Percentiles rank a stretch among this genome's conserved stretches.
Evolutionary conservation across 2,113 vertebrate genomes (phyloP).

Genomic region (Synchiropus splendidus): DNA sequence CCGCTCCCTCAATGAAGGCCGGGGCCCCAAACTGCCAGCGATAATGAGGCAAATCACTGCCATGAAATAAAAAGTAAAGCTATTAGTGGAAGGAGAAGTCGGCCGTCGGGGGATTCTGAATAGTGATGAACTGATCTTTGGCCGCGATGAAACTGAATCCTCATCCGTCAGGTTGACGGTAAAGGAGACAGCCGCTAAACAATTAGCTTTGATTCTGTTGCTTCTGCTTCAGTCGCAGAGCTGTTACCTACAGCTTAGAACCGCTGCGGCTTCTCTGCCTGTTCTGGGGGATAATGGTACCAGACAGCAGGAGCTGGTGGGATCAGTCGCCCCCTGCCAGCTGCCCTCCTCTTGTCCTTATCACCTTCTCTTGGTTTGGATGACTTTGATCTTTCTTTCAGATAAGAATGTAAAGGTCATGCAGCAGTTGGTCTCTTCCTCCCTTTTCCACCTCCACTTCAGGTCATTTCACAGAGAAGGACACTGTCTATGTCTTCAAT

Average conservation of each 20-base stretch:
- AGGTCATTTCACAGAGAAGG: too few species aligned
- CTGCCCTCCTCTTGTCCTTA: constrained; percentile 10
- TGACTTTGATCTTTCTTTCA: constrained; percentile 34
- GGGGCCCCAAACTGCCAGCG: constrained; percentile 6
- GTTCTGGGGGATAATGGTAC: too few species aligned
- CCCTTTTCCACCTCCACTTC: neutral
- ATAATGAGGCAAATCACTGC: constrained; percentile 8
- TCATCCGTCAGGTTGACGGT: constrained; percentile 22
- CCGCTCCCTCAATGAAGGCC: constrained; percentile 1
- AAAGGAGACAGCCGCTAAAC: constrained; percentile 20
- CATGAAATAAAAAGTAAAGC: constrained; percentile 20
- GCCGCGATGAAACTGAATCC: constrained; percentile 13
- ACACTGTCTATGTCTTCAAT: too few species aligned
- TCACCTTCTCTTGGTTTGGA: constrained; percentile 24
- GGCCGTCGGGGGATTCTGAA: constrained; percentile 9
- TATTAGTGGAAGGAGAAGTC: constrained; percentile 6
- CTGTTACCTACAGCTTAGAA: constrained; percentile 22
- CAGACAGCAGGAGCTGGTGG: neutral
- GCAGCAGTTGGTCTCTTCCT: constrained; percentile 22
- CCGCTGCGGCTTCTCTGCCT: constrained; percentile 10
- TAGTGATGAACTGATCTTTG: constrained; percentile 24
- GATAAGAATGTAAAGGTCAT: constrained; percentile 34
- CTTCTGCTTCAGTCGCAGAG: too few species aligned
- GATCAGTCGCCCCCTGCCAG: constrained; percentile 13
- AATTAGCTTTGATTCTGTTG: constrained; percentile 31